Conservation (phyloP, 1,140 invertebrate genomes). For the Phocides pigmalion region DNA sequence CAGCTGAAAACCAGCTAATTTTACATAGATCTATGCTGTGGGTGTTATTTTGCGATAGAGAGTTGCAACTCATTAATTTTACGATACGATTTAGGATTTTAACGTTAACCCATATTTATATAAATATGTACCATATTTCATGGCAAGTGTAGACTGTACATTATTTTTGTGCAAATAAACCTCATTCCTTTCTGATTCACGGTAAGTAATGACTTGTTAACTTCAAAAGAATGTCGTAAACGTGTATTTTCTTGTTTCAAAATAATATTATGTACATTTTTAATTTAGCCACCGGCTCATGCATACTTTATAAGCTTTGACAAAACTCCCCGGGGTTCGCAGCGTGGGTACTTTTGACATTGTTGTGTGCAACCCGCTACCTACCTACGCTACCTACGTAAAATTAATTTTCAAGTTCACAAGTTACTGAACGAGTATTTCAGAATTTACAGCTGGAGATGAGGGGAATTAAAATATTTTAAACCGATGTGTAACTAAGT, state of each 20-base stretch:
- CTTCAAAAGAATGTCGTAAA: constrained; percentile 13
- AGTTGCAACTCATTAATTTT: too few species aligned
- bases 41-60: too few species aligned
- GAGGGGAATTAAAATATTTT: too few species aligned
- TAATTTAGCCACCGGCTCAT: constrained; percentile 16
- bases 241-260: constrained; percentile 6
- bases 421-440: constrained; percentile 8
- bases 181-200: too few species aligned
- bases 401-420: constrained; percentile 19
- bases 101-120: too few species aligned
- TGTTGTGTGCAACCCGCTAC: constrained; percentile 10
- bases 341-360: neutral
- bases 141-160: too few species aligned
- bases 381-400: neutral
- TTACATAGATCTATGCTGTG: too few species aligned
- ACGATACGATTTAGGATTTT: too few species aligned
- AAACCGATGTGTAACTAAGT: too few species aligned
- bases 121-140: too few species aligned
- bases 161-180: too few species aligned
- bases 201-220: neutral
- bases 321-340: constrained; percentile 4
- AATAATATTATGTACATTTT: constrained; percentile 16
- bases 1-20: too few species aligned
- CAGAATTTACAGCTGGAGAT: constrained; percentile 12
- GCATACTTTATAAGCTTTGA: constrained; percentile 18